phyloP scores from a whole-genome alignment of 2,888 invertebrate species.

The Operophtera brumata region DNA sequence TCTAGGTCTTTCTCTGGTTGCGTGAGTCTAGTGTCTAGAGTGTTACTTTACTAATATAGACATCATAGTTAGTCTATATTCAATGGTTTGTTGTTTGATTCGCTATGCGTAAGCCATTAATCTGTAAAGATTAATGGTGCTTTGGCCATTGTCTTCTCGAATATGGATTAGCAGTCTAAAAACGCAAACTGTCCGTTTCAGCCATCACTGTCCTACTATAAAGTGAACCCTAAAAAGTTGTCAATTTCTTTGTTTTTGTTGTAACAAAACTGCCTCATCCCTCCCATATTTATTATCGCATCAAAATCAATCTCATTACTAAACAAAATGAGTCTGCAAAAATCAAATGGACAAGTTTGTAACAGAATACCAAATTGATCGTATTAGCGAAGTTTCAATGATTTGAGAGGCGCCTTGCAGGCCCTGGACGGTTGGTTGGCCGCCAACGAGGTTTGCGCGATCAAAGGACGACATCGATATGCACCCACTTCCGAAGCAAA shows the following conservation, averaged over 20 bases:
- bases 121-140: no score
- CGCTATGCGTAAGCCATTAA: no score
- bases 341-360: slow-evolving; percentile 32
- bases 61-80: no score
- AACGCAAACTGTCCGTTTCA: no score
- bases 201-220: no score
- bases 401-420: slow-evolving; percentile 28
- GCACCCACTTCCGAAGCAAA: slow-evolving; percentile 33
- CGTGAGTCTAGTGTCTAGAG: not conserved
- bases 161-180: not conserved
- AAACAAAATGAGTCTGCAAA: slow-evolving; percentile 21
- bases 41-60: no score
- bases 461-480: slow-evolving; percentile 34
- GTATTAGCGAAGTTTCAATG: slow-evolving; percentile 28
- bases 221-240: no score
- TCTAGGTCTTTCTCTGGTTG: not conserved
- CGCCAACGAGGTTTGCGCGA: slow-evolving; percentile 29
- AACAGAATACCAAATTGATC: slow-evolving; percentile 26
- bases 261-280: not conserved
- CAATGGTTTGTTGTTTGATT: no score
- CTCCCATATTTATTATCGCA: not conserved
- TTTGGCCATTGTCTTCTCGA: not conserved
- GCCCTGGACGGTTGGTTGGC: slow-evolving; percentile 34
- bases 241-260: no score
- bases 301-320: slow-evolving; percentile 15